Conservation (phyloP, 1,140 invertebrate genomes). For the Holcopasites calliopsidis region DNA sequence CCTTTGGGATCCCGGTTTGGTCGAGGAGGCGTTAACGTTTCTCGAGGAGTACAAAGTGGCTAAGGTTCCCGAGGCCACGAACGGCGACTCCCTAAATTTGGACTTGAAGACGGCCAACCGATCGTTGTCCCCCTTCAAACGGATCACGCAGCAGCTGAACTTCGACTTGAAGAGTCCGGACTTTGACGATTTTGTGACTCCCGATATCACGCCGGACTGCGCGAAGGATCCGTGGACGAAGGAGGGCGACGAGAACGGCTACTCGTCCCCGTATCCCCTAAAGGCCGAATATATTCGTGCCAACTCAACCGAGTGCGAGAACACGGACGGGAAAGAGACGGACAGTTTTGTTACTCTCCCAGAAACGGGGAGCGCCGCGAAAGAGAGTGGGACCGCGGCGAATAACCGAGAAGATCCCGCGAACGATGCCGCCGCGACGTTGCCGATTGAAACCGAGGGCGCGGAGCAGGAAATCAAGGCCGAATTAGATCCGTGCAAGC, state of each 20-base stretch:
- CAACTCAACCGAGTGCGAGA: conserved; percentile 59
- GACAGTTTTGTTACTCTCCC: conserved; percentile 2
- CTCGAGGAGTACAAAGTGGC: conserved; percentile 87
- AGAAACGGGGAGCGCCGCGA: conserved; percentile 45
- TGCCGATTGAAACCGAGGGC: no score
- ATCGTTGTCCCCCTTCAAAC: conserved; percentile 86
- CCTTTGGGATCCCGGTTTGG: conserved; percentile 90
- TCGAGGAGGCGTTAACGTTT: conserved; percentile 91
- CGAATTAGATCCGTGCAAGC: conserved; percentile 72
- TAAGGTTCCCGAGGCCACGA: conserved; percentile 71
- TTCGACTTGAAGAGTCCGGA: conserved; percentile 86
- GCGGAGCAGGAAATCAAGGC: conserved; percentile 59
- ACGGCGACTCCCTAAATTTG: conserved; percentile 67
- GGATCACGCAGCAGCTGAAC: conserved; percentile 88
- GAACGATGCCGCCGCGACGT: no score
- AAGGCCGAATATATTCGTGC: conserved; percentile 49
- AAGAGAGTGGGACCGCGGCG: no score
- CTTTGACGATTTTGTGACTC: conserved; percentile 86
- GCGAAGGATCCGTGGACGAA: conserved; percentile 82
- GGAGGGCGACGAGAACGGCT: conserved; percentile 67
- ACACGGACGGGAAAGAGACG: conserved; percentile 41
- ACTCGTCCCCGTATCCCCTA: conserved; percentile 50
- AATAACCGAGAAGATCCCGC: no score
- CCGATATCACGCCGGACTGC: conserved; percentile 83
- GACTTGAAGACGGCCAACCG: conserved; percentile 73